Conservation (phyloP, 1,140 invertebrate genomes). For the Drosophila yakuba region DNA sequence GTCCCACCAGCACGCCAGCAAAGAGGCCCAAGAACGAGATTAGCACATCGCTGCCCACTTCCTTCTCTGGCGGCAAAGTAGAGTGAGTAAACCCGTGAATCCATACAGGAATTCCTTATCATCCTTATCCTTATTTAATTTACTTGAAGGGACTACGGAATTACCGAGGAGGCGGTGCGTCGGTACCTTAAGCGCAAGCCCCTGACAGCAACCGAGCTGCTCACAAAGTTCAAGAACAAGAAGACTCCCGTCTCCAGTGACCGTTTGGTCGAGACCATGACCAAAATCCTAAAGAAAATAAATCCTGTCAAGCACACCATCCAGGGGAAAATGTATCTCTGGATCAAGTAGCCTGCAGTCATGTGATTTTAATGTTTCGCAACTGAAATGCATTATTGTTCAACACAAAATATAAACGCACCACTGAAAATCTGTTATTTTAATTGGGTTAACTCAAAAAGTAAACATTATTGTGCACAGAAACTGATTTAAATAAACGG, state of each 20-base stretch:
- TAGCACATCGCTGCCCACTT: conserved; percentile 72
- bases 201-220: conserved; percentile 97
- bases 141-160: conserved; percentile 92
- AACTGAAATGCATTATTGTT: conserved; percentile 12
- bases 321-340: conserved; percentile 97
- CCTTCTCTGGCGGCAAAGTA: conserved; percentile 78
- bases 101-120: background rate
- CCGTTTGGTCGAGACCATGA: conserved; percentile 96
- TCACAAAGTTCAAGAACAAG: conserved; percentile 98
- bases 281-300: conserved; percentile 96
- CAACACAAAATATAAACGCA: conserved; percentile 3
- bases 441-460: no score
- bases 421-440: background rate
- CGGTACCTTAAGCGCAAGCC: conserved; percentile 97
- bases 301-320: conserved; percentile 97
- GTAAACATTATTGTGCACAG: no score
- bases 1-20: conserved; percentile 84
- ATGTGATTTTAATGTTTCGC: conserved; percentile 28
- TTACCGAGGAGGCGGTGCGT: conserved; percentile 96
- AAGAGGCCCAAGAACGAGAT: conserved; percentile 88
- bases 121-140: conserved; percentile 4
- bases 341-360: conserved; percentile 60
- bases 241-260: conserved; percentile 95
- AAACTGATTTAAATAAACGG: no score
- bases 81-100: conserved; percentile 57